Conservation (phyloP, 2,113 vertebrate species). For the Cinclus cinclus region DNA sequence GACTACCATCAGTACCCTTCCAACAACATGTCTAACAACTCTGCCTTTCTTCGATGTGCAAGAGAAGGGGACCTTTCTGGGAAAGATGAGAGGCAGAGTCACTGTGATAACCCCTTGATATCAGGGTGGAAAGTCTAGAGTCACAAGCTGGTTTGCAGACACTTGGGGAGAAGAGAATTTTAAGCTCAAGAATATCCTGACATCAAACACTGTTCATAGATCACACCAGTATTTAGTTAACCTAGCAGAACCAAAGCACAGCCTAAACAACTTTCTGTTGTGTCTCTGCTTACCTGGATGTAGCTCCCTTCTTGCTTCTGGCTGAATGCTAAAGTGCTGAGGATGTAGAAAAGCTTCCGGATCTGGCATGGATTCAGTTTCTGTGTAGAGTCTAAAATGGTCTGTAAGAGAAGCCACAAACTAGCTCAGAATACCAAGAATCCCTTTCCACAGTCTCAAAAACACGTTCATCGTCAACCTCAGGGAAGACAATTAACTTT, state of each 20-base stretch:
- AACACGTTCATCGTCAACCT: neutral
- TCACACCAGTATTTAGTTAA: neutral
- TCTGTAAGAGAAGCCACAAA: slow-evolving; percentile 71
- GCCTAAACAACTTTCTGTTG: neutral
- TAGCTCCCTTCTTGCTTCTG: slow-evolving; percentile 82
- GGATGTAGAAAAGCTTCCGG: slow-evolving; percentile 89
- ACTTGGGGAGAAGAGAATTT: neutral
- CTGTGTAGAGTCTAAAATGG: slow-evolving; percentile 92
- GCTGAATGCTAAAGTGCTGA: slow-evolving; percentile 86
- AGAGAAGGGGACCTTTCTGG: neutral
- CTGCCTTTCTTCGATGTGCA: neutral
- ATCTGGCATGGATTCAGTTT: slow-evolving; percentile 90
- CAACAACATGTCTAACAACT: neutral
- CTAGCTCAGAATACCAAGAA: neutral
- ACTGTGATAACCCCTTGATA: neutral
- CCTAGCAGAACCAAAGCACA: neutral
- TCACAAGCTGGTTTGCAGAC: neutral
- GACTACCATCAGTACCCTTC: neutral
- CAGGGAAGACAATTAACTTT: neutral
- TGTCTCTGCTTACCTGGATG: slow-evolving; percentile 83
- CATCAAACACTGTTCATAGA: neutral
- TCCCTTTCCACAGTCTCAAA: neutral
- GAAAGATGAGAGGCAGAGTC: neutral
- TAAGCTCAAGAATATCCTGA: neutral
- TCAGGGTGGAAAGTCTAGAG: neutral